Percentiles rank a stretch among this genome's conserved stretches.
Conservation (phyloP, 1,140 invertebrate genomes). For the Trichoplusia ni region DNA sequence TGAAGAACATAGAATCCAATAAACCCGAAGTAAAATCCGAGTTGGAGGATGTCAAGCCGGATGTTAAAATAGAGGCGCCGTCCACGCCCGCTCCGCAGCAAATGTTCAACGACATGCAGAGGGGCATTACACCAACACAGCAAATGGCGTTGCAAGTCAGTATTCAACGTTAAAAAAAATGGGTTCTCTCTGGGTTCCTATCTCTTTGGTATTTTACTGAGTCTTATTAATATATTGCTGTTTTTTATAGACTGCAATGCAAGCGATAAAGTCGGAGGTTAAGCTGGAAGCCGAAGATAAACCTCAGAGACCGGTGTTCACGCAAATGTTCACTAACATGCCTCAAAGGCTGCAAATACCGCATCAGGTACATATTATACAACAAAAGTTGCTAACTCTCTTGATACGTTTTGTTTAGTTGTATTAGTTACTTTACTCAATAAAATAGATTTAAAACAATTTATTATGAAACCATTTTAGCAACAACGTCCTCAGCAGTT, state of each 20-base stretch:
- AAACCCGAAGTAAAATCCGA: conserved; percentile 63
- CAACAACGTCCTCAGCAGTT: conserved; percentile 48
- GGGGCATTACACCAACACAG: conserved; percentile 60
- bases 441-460: neutral
- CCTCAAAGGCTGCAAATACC: conserved; percentile 47
- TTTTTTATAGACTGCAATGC: conserved; percentile 53
- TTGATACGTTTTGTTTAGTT: no score
- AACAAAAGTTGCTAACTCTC: no score
- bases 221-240: neutral
- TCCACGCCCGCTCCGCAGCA: conserved; percentile 40
- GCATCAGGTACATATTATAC: conserved; percentile 37
- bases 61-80: conserved; percentile 49
- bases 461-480: neutral
- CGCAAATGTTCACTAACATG: conserved; percentile 57
- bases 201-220: no score
- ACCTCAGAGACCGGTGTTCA: conserved; percentile 52
- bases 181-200: neutral
- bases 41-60: conserved; percentile 54
- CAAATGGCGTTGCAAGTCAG: conserved; percentile 66
- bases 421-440: no score
- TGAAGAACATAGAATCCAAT: conserved; percentile 63
- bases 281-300: conserved; percentile 64
- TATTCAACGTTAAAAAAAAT: no score
- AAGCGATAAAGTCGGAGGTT: conserved; percentile 68
- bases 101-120: conserved; percentile 62